Evolutionary conservation across 1,140 invertebrate species (phyloP).

Genomic region (Lepidotrigona ventralis): DNA sequence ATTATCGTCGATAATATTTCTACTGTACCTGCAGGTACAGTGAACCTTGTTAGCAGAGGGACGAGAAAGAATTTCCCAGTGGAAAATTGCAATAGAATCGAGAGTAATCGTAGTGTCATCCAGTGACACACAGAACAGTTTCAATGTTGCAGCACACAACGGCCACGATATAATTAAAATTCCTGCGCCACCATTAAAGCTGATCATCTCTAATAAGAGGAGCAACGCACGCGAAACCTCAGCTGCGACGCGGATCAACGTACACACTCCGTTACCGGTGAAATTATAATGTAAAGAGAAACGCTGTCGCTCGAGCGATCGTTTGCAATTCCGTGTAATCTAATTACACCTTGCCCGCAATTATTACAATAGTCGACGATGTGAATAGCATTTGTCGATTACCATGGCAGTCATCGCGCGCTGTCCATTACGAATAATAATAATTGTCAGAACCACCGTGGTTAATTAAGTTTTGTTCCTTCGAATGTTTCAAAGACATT

Average conservation of each 20-base stretch:
- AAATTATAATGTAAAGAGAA: constrained; percentile 41
- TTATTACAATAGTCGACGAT: constrained; percentile 13
- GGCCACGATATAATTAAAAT: constrained; percentile 36
- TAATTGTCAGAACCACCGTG: neutral
- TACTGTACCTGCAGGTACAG: neutral
- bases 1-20: neutral
- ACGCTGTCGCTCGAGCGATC: neutral
- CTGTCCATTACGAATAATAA: no score
- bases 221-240: constrained; percentile 24
- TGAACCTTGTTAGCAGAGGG: neutral
- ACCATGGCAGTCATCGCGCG: no score
- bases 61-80: neutral
- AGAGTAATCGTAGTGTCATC: neutral
- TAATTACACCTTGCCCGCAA: constrained; percentile 40
- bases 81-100: neutral
- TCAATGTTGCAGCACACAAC: constrained; percentile 2
- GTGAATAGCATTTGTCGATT: neutral
- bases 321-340: constrained; percentile 26
- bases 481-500: neutral
- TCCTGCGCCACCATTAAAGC: constrained; percentile 32
- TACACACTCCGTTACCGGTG: constrained; percentile 25
- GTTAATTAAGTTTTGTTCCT: neutral
- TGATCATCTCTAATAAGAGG: constrained; percentile 38
- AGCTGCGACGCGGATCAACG: constrained; percentile 26
- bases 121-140: neutral